Percentiles rank a stretch among this genome's conserved stretches.
Conservation (phyloP, 1,140 invertebrate species). For the Papilio polytes region DNA sequence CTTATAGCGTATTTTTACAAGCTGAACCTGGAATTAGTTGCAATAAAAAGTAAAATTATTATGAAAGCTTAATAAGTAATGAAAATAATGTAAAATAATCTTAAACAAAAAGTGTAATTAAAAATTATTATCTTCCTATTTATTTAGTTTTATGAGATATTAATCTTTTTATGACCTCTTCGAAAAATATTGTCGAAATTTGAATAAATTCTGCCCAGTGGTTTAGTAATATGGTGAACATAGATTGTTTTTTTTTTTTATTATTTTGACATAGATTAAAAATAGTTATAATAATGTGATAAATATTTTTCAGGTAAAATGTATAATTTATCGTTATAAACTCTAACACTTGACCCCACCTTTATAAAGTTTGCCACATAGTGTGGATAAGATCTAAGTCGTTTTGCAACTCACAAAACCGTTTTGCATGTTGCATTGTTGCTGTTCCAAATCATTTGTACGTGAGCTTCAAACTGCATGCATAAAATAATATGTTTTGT, state of each 20-base stretch:
- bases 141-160: no score
- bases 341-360: not conserved
- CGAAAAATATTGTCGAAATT: no score
- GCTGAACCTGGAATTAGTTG: not conserved
- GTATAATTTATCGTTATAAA: not conserved
- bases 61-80: not conserved
- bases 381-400: slow-evolving; percentile 3
- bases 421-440: slow-evolving; percentile 21
- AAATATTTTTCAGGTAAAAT: no score
- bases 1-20: not conserved
- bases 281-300: no score
- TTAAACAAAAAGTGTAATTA: no score
- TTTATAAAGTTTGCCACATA: not conserved
- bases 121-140: no score
- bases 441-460: slow-evolving; percentile 21
- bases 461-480: slow-evolving; percentile 1
- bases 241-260: no score
- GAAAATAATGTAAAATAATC: not conserved
- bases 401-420: slow-evolving; percentile 23
- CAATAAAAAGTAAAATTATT: not conserved
- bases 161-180: no score
- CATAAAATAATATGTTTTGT: not conserved
- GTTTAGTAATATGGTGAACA: no score
- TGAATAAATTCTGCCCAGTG: no score
- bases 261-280: no score